Evolutionary conservation across 1,140 invertebrate genomes (phyloP).

Genomic region (Zelostemma sp.): DNA sequence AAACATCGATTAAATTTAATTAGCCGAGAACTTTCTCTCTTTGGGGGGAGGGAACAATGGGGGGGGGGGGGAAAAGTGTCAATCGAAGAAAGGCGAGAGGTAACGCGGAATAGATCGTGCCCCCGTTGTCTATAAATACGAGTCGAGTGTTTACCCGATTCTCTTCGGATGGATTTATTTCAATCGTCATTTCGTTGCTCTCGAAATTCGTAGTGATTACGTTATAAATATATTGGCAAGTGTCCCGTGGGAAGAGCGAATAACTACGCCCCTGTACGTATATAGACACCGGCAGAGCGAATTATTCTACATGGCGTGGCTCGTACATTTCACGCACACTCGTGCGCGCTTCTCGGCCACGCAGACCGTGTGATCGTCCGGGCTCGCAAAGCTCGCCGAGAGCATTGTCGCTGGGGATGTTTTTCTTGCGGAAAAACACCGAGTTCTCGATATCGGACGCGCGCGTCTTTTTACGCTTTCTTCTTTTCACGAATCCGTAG

Average conservation of each 20-base stretch:
- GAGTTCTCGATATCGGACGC: background rate
- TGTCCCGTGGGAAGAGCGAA: background rate
- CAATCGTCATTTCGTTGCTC: background rate
- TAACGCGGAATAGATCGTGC: background rate
- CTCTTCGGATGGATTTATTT: background rate
- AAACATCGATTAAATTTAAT: background rate
- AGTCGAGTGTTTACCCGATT: background rate
- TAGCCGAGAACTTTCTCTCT: background rate
- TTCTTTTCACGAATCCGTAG: too few relatives aligned
- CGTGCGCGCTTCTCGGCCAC: background rate
- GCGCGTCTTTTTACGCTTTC: too few relatives aligned
- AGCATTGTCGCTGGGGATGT: background rate
- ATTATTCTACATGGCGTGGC: slow-evolving; percentile 1
- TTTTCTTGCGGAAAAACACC: background rate
- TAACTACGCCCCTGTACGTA: background rate
- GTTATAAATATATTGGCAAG: slow-evolving; percentile 2
- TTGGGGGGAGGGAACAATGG: too few relatives aligned
- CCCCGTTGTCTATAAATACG: background rate
- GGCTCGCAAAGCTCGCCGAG: background rate
- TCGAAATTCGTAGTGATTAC: background rate
- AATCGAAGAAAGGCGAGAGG: too few relatives aligned
- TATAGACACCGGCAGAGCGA: background rate
- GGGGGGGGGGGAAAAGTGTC: too few relatives aligned
- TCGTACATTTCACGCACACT: background rate
- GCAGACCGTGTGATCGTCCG: background rate